Percentiles rank a stretch among this genome's conserved stretches.
Conservation (phyloP, 2,888 invertebrate species). For the Apamea sordens region DNA sequence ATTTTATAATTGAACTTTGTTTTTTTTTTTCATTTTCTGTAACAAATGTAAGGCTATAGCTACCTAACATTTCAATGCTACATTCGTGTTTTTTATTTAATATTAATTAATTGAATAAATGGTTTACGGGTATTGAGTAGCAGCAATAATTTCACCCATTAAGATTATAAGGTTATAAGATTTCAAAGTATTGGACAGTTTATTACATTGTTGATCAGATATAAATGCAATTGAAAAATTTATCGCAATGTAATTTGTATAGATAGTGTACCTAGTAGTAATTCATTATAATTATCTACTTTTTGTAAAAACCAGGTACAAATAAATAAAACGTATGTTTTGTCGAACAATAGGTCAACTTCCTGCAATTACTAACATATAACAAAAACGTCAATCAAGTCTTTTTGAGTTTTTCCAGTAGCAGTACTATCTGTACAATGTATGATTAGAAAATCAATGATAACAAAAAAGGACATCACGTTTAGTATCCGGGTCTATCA, state of each 20-base stretch:
- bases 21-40: constrained; percentile 32
- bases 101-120: constrained; percentile 4
- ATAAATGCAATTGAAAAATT: constrained; percentile 2
- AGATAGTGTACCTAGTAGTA: constrained; percentile 24
- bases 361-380: not conserved
- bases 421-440: not conserved
- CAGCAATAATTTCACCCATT: not conserved
- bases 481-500: not conserved
- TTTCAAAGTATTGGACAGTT: constrained; percentile 1
- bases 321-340: constrained; percentile 9
- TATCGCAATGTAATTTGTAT: constrained; percentile 13
- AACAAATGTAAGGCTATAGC: constrained; percentile 40
- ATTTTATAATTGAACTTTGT: constrained; percentile 57
- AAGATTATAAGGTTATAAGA: constrained; percentile 13
- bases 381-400: not conserved
- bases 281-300: constrained; percentile 35
- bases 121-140: not conserved
- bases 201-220: constrained; percentile 7
- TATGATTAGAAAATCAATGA: constrained; percentile 1
- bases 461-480: not conserved
- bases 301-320: constrained; percentile 30
- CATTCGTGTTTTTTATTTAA: constrained; percentile 5
- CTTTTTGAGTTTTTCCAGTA: constrained; percentile 4
- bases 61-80: constrained; percentile 42
- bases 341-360: not conserved